A percentile compares a stretch with the other conserved stretches of the same genome.
These are phyloP conservation scores for Austrofundulus limnaeus DNA, from an alignment of 2,113 vertebrate genomes.

Conservation along the genomic window DNA sequence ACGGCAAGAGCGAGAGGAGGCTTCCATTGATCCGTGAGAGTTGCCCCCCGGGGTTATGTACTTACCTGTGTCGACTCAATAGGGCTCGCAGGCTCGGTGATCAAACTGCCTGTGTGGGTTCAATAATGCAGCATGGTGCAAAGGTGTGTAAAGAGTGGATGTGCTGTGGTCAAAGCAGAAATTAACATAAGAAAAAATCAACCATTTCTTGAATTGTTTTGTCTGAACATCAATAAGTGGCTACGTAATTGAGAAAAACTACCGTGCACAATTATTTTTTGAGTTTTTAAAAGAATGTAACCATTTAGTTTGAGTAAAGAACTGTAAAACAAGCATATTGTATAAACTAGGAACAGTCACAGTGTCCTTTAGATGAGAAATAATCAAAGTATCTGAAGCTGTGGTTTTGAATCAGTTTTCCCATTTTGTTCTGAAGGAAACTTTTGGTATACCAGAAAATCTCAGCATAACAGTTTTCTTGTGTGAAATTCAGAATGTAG, in stretches of 20 bases:
- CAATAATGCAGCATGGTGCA: background rate
- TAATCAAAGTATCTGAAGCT: too few species aligned
- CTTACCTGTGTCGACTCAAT: slow-evolving; percentile 37
- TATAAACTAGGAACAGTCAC: too few species aligned
- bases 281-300: slow-evolving; percentile 39
- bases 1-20: slow-evolving; percentile 24
- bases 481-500: too few species aligned
- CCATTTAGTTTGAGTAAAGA: background rate
- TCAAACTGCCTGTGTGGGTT: slow-evolving; percentile 19
- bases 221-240: slow-evolving; percentile 4
- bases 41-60: slow-evolving; percentile 23
- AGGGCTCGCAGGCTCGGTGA: slow-evolving; percentile 18
- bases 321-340: background rate
- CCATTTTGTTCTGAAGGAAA: too few species aligned
- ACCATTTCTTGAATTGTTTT: too few species aligned
- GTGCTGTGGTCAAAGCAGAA: background rate
- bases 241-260: accelerated
- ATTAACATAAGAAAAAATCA: too few species aligned
- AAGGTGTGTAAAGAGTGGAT: background rate
- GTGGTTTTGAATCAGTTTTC: too few species aligned
- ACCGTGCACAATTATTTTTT: slow-evolving; percentile 25
- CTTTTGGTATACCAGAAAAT: too few species aligned
- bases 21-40: slow-evolving; percentile 46
- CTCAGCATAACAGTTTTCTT: too few species aligned
- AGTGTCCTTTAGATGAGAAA: too few species aligned